Percentiles rank a stretch among this genome's conserved stretches.
phyloP scores from a whole-genome alignment of 2,113 vertebrate species.

The Casuarius casuarius region DNA sequence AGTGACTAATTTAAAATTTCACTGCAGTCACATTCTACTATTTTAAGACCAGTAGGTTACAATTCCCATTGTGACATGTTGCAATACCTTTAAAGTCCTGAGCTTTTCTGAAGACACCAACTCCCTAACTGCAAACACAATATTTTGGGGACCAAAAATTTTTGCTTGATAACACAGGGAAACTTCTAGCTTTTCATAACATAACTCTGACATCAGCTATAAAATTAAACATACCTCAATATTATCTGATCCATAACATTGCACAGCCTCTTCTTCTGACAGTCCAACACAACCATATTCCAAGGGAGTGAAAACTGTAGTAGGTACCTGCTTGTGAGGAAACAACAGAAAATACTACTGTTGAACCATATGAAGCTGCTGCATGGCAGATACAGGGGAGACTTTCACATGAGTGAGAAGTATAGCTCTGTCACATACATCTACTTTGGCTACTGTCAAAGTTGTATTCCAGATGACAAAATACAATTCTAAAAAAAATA shows the following conservation, averaged over 20 bases:
- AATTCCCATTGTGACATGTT: neutral
- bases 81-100: neutral
- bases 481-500: neutral
- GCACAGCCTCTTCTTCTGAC: slow-evolving; percentile 88
- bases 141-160: neutral
- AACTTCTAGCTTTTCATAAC: neutral
- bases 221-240: slow-evolving; percentile 81
- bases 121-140: neutral
- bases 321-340: slow-evolving; percentile 82
- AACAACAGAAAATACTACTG: neutral
- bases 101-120: neutral
- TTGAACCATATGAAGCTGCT: neutral
- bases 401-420: neutral
- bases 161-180: neutral
- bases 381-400: neutral
- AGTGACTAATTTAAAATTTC: neutral
- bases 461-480: neutral
- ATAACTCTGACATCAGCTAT: neutral
- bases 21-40: neutral
- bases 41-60: neutral
- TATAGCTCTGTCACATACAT: neutral
- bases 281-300: slow-evolving; percentile 94
- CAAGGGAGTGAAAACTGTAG: slow-evolving; percentile 93
- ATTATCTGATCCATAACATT: slow-evolving; percentile 79
- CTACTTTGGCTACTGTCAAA: neutral